Conservation (phyloP, 2,113 vertebrate genomes). For the Datnioides undecimradiatus region DNA sequence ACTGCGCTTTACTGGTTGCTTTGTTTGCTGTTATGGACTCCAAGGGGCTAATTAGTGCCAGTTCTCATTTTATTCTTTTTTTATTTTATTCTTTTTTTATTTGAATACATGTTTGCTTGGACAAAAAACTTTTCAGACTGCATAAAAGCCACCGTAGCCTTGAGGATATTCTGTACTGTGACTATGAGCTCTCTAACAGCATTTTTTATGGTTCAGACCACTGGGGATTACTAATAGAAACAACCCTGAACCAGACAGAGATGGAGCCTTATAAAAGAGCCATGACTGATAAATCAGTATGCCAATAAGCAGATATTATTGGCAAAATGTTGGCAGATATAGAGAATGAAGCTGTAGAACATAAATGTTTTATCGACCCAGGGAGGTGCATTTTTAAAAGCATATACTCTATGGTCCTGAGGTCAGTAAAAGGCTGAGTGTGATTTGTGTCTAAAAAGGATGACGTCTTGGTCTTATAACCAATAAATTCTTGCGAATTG, state of each 20-base stretch:
- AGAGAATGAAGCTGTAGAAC: not conserved
- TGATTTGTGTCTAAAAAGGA: too few species aligned
- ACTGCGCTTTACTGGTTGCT: slow-evolving; percentile 16
- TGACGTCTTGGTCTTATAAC: too few species aligned
- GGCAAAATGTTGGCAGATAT: not conserved
- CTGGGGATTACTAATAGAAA: not conserved
- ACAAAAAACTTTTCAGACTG: slow-evolving; percentile 13
- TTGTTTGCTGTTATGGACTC: slow-evolving; percentile 37
- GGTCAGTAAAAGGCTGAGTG: too few species aligned
- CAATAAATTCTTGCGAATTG: too few species aligned
- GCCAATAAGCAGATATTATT: not conserved
- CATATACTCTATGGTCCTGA: not conserved
- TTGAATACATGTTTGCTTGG: slow-evolving; percentile 20
- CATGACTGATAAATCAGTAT: slow-evolving; percentile 4
- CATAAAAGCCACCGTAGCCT: slow-evolving; percentile 14
- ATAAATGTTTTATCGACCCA: slow-evolving; percentile 1
- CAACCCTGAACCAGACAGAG: not conserved
- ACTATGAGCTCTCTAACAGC: not conserved
- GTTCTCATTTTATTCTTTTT: slow-evolving; percentile 23
- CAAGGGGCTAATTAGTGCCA: slow-evolving; percentile 51
- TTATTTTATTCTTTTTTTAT: not conserved
- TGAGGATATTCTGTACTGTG: slow-evolving; percentile 5
- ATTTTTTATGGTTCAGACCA: slow-evolving; percentile 2
- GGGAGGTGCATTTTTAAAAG: not conserved
- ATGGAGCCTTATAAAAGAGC: not conserved